Evolutionary conservation across 2,113 vertebrate genomes (phyloP).

Genomic region (Hyla sarda): DNA sequence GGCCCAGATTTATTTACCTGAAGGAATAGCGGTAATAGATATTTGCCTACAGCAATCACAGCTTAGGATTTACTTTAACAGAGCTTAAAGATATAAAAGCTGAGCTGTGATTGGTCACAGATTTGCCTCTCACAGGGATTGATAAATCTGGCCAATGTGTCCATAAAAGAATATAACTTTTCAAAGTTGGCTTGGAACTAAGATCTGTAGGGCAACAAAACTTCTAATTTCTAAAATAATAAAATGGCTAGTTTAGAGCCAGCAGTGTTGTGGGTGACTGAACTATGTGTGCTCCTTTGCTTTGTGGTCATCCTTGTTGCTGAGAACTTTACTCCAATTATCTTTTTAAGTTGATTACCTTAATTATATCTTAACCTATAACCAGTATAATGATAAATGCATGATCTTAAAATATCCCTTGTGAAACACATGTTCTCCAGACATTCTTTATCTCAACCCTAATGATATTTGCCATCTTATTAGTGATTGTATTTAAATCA

Average conservation of each 20-base stretch:
- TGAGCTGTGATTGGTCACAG: no score
- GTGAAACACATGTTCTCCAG: neutral
- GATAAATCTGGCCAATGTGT: neutral
- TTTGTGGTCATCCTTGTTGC: conserved; percentile 8
- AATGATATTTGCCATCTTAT: conserved; percentile 37
- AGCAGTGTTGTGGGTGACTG: neutral
- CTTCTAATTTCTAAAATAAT: neutral
- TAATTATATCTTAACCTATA: conserved; percentile 51
- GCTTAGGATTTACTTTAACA: no score
- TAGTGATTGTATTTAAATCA: conserved; percentile 35
- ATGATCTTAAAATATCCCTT: conserved; percentile 29
- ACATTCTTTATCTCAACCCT: conserved; percentile 10
- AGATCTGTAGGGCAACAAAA: neutral
- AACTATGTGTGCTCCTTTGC: neutral
- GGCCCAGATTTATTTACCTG: no score
- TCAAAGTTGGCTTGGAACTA: neutral
- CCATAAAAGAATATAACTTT: neutral
- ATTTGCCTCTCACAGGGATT: neutral
- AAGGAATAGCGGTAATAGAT: no score
- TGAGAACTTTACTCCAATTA: conserved; percentile 7
- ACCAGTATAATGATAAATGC: conserved; percentile 24
- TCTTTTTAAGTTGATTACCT: neutral
- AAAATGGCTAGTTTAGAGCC: neutral
- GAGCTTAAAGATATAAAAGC: no score
- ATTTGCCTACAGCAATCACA: no score